Evolutionary conservation across 2,888 invertebrate genomes (phyloP).

Genomic region (Pyrocoelia pectoralis): DNA sequence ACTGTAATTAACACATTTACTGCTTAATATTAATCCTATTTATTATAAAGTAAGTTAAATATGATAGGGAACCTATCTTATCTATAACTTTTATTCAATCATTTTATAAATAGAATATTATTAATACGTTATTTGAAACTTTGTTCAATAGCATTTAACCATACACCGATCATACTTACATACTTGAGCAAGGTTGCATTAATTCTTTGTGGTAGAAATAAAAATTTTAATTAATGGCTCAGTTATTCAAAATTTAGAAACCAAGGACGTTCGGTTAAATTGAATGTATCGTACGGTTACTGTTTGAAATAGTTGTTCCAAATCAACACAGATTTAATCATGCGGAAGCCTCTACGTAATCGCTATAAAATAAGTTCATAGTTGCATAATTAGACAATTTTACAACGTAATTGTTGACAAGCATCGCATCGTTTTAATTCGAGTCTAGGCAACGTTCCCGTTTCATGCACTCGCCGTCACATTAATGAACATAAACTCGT

Average conservation of each 20-base stretch:
- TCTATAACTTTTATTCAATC: conserved; percentile 7
- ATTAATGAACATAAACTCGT: not conserved
- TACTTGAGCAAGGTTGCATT: not conserved
- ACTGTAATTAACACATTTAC: not conserved
- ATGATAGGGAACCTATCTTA: not conserved
- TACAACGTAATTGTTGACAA: conserved; percentile 8
- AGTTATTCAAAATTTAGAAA: not conserved
- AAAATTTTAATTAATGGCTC: not conserved
- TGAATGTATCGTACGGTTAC: too few relatives aligned
- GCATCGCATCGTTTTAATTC: conserved; percentile 1
- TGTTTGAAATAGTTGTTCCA: not conserved
- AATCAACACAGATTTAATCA: conserved; percentile 7
- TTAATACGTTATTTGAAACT: not conserved
- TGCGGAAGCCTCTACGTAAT: not conserved
- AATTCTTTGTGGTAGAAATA: too few relatives aligned
- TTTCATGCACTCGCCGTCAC: not conserved
- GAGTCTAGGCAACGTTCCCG: not conserved
- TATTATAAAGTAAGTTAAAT: not conserved
- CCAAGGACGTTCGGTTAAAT: not conserved
- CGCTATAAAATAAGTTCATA: not conserved
- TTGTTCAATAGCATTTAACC: not conserved
- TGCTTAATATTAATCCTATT: conserved; percentile 2
- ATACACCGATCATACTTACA: not conserved
- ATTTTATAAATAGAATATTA: not conserved
- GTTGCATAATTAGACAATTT: conserved; percentile 12